phyloP scores from a whole-genome alignment of 2,113 vertebrate genomes.

The Fulica atra region DNA sequence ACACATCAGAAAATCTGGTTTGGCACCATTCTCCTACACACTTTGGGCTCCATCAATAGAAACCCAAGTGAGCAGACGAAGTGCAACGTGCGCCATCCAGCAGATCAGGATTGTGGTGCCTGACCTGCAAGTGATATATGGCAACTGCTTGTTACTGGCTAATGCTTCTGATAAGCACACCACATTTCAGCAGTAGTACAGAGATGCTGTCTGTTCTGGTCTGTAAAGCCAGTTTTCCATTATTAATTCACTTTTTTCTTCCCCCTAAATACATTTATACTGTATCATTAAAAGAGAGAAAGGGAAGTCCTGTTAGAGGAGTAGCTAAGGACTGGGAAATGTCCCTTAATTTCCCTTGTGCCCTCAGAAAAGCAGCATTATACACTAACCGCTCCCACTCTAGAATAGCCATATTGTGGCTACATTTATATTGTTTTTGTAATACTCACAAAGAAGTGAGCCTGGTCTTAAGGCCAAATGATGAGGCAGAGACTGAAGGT shows the following conservation, averaged over 20 bases:
- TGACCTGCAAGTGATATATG: neutral
- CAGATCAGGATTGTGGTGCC: neutral
- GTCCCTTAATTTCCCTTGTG: neutral
- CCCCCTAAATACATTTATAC: neutral
- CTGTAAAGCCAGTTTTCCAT: neutral
- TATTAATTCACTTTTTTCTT: neutral
- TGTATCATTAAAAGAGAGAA: neutral
- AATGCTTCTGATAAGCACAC: neutral
- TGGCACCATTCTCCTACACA: neutral
- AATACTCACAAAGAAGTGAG: neutral
- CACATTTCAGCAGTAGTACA: neutral
- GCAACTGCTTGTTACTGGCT: neutral
- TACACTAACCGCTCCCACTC: neutral
- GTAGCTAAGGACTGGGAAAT: neutral
- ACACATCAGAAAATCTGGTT: neutral
- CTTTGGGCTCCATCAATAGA: constrained; percentile 17
- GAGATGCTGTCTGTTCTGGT: neutral
- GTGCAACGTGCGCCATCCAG: neutral
- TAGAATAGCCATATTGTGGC: neutral
- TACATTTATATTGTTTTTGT: neutral
- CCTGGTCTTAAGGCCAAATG: neutral
- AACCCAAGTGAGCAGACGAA: neutral
- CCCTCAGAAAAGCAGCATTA: neutral
- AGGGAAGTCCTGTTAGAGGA: neutral
- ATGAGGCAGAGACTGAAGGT: neutral